Evolutionary conservation across 2,113 vertebrate genomes (phyloP).

Genomic region (Mastomys coucha): DNA sequence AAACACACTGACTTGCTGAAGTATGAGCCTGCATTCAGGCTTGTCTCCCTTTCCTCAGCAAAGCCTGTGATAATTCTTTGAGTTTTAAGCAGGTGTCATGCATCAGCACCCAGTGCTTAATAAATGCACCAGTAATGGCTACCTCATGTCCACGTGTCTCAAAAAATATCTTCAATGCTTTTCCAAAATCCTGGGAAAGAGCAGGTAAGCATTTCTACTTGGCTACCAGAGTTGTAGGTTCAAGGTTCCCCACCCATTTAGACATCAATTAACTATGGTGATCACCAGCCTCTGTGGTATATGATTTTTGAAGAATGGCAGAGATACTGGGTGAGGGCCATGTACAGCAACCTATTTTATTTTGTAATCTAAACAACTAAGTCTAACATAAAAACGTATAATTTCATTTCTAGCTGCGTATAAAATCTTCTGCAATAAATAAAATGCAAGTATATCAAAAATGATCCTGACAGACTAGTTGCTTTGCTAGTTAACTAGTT

Average conservation of each 20-base stretch:
- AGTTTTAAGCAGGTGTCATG: constrained; percentile 77
- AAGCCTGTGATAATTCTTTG: constrained; percentile 77
- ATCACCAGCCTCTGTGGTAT: constrained; percentile 1
- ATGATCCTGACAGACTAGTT: background rate
- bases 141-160: constrained; percentile 77
- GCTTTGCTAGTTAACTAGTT: too few species aligned
- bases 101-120: constrained; percentile 78
- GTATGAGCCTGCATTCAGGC: constrained; percentile 68
- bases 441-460: constrained; percentile 34
- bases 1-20: constrained; percentile 80
- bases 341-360: background rate
- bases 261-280: constrained; percentile 65
- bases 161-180: constrained; percentile 72
- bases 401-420: background rate
- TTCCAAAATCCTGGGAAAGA: constrained; percentile 73
- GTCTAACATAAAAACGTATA: constrained; percentile 38
- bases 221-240: background rate
- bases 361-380: constrained; percentile 57
- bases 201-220: constrained; percentile 74
- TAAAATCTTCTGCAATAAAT: constrained; percentile 46
- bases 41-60: constrained; percentile 72
- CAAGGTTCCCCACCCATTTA: constrained; percentile 53
- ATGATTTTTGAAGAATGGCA: background rate
- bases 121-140: constrained; percentile 76
- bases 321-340: constrained; percentile 20